Conservation (phyloP, 2,113 vertebrate genomes). For the Gavia stellata region DNA sequence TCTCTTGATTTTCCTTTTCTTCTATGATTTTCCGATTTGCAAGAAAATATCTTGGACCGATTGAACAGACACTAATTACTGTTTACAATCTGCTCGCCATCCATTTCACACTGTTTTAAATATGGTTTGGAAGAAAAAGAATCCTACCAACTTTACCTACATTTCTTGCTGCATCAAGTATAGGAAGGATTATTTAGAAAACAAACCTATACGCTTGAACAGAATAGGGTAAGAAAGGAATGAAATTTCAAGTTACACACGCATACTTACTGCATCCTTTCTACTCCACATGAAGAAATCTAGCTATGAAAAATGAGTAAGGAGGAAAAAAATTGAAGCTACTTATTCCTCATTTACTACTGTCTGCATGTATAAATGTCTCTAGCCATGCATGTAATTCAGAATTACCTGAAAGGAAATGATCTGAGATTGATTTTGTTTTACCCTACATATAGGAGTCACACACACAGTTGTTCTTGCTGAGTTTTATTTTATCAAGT, state of each 20-base stretch:
- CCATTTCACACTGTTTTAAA: not conserved
- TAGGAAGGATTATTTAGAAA: not conserved
- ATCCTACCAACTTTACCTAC: not conserved
- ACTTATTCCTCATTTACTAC: not conserved
- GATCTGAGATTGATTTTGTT: not conserved
- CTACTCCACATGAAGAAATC: not conserved
- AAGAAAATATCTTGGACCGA: not conserved
- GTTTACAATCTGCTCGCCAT: not conserved
- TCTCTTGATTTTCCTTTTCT: not conserved
- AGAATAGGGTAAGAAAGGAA: not conserved
- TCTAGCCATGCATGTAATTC: not conserved
- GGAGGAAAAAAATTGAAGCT: not conserved
- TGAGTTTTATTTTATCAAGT: not conserved
- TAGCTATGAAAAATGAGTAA: not conserved
- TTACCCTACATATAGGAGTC: not conserved
- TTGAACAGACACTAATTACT: not conserved
- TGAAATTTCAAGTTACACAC: not conserved
- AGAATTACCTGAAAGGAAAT: not conserved
- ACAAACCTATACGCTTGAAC: not conserved
- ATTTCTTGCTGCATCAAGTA: not conserved
- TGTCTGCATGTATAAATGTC: not conserved
- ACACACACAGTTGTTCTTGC: not conserved
- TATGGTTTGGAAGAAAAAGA: not conserved
- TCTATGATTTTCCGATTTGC: not conserved
- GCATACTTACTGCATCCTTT: accelerated